Conservation (phyloP, 2,797 vertebrate genomes). For the Rousettus madagascariensis region DNA sequence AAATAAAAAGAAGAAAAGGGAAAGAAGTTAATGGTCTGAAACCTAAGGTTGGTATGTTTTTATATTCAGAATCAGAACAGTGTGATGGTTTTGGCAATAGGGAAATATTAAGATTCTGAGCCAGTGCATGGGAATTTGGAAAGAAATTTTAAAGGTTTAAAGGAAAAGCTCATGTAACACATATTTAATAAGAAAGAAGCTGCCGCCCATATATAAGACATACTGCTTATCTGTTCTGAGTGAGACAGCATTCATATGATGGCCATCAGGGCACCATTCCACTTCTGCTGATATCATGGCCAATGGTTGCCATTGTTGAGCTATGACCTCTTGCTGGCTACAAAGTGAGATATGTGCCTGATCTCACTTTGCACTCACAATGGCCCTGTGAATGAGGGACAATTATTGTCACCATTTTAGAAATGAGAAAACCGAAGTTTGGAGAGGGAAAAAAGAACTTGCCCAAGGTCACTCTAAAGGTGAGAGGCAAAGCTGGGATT, state of each 20-base stretch:
- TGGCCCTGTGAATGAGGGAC: neutral
- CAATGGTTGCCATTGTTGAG: neutral
- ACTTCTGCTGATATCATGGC: neutral
- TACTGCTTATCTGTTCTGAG: neutral
- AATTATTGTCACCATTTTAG: neutral
- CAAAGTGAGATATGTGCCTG: neutral
- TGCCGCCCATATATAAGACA: neutral
- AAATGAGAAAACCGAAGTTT: neutral
- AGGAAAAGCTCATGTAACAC: neutral
- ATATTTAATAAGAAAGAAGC: slow-evolving; percentile 39
- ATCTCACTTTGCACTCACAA: neutral
- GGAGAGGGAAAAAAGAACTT: neutral
- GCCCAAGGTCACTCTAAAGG: neutral
- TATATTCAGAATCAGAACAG: slow-evolving; percentile 51
- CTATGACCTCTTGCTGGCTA: neutral
- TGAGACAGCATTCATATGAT: neutral
- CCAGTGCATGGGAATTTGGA: neutral
- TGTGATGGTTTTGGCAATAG: slow-evolving; percentile 39
- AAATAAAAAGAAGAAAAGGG: slow-evolving; percentile 60
- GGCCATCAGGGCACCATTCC: accelerated
- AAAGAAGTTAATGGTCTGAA: slow-evolving; percentile 69
- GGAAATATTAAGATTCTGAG: slow-evolving; percentile 50
- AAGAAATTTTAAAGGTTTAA: slow-evolving; percentile 11
- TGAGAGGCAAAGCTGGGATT: neutral
- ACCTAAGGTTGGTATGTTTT: slow-evolving; percentile 31